Evolutionary conservation across 2,888 invertebrate species (phyloP), one percentile per base, ranked within the genome.

Genomic region (Teleogryllus oceanicus): DNA sequence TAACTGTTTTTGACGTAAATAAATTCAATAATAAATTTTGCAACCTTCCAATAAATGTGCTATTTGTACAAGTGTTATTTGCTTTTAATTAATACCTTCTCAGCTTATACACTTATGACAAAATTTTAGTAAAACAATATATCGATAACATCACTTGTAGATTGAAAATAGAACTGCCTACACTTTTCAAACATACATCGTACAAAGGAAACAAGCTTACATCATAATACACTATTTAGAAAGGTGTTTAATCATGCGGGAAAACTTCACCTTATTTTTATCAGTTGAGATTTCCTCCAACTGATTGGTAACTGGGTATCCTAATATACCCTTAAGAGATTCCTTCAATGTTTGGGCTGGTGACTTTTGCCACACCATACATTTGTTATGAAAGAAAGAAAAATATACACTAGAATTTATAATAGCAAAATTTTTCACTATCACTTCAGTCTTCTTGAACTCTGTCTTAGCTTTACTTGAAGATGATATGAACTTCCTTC

Each of bases 371-470:
- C 89, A 90, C 11, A 89, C 81, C n/a, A 85, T 82, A 75, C 84
- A 86, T 77, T 86, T 86, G 82, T 90, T 88, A 81, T 90, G 89
- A 80, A 86, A 86, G 20, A 89, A 85, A 24, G 85, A 85, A 18
- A 91, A 84, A 81, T 90, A 85, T 5, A 89, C 84, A 78, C 84
- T 84, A n/a, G 88, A 89, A 80, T 88, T 87, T 78, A 90, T 89
- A 76, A 91, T 86, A 2, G 88, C 88, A 83, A 88, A 89, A 3
- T 87, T 85, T 84, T 89, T 88, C 16, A 91, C 84, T 4, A 90
- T 83, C 24, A 85, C 86, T 85, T 91, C 90, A 11, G 90, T 85
- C 80, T 86, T 87, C 84, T 89, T 90, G 49, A 91, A 82, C 81
- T 90, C 90, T 79, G 90, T 89, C 81, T 86, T 87, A 50, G 87